A percentile compares a stretch with the other conserved stretches of the same genome.
phyloP scores from a whole-genome alignment of 1,140 invertebrate species.

The Drosophila bocqueti region DNA sequence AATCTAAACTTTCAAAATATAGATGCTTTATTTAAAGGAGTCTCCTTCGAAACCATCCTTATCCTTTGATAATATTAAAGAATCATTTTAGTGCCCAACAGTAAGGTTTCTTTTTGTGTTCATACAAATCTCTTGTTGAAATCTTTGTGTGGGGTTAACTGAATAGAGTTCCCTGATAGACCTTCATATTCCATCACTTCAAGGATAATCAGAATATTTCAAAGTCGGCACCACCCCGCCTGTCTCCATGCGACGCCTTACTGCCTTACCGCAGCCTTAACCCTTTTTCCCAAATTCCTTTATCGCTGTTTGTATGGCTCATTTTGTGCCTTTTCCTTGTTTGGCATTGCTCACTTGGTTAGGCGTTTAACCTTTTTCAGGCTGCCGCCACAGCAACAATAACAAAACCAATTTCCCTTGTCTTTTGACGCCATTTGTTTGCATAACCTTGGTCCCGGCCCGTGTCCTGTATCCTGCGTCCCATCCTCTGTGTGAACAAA shows the following conservation, averaged over 20 bases:
- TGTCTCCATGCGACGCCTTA: neutral
- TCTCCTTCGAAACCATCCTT: neutral
- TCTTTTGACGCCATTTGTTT: constrained; percentile 78
- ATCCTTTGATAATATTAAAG: constrained; percentile 3
- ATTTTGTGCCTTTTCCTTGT: constrained; percentile 71
- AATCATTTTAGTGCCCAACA: neutral
- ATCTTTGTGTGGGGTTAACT: constrained; percentile 1
- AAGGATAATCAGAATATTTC: constrained; percentile 36
- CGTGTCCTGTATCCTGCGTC: constrained; percentile 18
- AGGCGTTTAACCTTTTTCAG: constrained; percentile 75
- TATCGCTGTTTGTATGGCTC: constrained; percentile 65
- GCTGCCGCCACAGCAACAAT: constrained; percentile 45
- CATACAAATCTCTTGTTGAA: constrained; percentile 9
- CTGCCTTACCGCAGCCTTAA: constrained; percentile 6
- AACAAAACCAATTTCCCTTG: constrained; percentile 66
- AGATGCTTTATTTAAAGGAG: neutral
- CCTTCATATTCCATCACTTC: constrained; percentile 39
- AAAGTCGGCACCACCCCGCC: constrained; percentile 6
- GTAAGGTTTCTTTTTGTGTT: neutral
- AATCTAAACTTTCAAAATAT: neutral
- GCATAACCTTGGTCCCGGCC: constrained; percentile 61
- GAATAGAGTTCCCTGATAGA: constrained; percentile 27
- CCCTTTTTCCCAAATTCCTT: constrained; percentile 28
- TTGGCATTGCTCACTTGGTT: constrained; percentile 78
- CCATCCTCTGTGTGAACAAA: constrained; percentile 1